Conservation (phyloP, 2,888 invertebrate species). For the Scaptomyza cyrtandrae region DNA sequence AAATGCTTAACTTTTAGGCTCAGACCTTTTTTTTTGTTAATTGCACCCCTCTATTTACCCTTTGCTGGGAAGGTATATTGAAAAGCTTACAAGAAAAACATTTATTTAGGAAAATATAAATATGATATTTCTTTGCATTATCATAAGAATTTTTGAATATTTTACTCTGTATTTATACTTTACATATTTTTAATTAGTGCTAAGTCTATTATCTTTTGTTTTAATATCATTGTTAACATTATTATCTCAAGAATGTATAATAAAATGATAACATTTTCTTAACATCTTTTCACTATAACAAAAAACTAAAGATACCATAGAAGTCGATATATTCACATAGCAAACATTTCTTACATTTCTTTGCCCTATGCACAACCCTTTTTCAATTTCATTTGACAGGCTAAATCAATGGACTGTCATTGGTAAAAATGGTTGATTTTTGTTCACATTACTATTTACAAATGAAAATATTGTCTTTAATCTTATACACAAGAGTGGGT, state of each 20-base stretch:
- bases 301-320: conserved; percentile 2
- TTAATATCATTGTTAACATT: neutral
- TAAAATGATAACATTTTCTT: neutral
- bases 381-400: conserved; percentile 44
- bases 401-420: conserved; percentile 59
- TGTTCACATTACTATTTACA: conserved; percentile 32
- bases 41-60: conserved; percentile 33
- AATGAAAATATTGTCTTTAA: conserved; percentile 25
- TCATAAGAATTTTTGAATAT: no score
- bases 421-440: conserved; percentile 46
- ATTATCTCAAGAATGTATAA: neutral
- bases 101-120: no score
- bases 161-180: neutral
- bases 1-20: conserved; percentile 50
- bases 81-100: no score
- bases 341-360: neutral
- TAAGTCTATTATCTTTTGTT: neutral
- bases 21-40: conserved; percentile 52
- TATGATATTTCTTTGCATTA: neutral
- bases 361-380: conserved; percentile 14
- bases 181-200: neutral
- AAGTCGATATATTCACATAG: neutral
- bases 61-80: conserved; percentile 16
- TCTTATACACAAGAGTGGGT: conserved; percentile 44
- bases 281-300: neutral